A percentile compares a stretch with the other conserved stretches of the same genome.
phyloP scores from a whole-genome alignment of 2,113 vertebrate species.

The Gavia stellata region DNA sequence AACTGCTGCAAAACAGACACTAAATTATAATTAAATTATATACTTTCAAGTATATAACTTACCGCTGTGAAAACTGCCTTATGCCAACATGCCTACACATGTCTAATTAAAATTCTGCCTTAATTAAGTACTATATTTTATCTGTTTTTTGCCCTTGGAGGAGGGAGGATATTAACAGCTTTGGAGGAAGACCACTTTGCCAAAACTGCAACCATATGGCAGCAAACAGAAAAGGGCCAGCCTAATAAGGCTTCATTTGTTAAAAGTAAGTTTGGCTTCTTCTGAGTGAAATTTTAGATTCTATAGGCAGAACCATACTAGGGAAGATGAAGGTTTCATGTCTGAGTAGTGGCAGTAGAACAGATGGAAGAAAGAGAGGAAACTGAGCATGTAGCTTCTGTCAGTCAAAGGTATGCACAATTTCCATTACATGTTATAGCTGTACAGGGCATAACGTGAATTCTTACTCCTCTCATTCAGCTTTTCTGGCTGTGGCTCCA shows the following conservation, averaged over 20 bases:
- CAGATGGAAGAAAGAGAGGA: neutral
- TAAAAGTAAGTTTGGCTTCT: neutral
- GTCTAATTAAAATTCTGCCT: slow-evolving; percentile 57
- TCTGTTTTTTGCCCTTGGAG: slow-evolving; percentile 43
- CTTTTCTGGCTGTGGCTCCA: neutral
- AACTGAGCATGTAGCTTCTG: neutral
- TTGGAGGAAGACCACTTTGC: slow-evolving; percentile 50
- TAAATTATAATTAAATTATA: neutral
- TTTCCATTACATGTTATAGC: neutral
- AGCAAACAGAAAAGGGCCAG: slow-evolving; percentile 23
- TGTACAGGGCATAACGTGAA: neutral
- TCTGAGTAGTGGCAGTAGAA: neutral
- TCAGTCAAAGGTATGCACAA: neutral
- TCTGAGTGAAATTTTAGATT: neutral
- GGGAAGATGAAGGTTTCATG: neutral
- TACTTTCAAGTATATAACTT: neutral
- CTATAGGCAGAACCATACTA: neutral
- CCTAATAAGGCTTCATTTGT: neutral
- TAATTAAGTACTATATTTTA: slow-evolving; percentile 64
- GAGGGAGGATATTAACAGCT: slow-evolving; percentile 45
- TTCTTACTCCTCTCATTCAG: neutral
- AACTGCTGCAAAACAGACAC: neutral
- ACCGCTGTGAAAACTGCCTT: slow-evolving; percentile 11
- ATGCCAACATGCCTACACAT: slow-evolving; percentile 54
- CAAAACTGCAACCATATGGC: slow-evolving; percentile 53